A percentile compares a stretch with the other conserved stretches of the same genome.
phyloP scores from a whole-genome alignment of 2,888 invertebrate species.

The Chironomus tentans region DNA sequence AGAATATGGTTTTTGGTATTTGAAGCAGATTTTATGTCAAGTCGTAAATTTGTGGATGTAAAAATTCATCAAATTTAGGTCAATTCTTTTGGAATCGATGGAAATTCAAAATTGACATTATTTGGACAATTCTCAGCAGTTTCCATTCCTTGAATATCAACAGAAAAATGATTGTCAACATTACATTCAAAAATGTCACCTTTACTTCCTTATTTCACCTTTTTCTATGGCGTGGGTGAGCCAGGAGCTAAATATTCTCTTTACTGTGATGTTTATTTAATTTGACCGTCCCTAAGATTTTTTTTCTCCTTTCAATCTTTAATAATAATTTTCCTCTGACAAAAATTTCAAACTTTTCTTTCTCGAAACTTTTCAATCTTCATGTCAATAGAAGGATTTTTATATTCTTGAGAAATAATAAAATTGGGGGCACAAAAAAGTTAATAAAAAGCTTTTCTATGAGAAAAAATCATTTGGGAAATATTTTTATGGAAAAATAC shows the following conservation, averaged over 20 bases:
- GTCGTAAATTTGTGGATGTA: no score
- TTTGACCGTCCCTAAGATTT: conserved; percentile 12
- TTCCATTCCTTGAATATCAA: neutral
- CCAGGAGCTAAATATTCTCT: no score
- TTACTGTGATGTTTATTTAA: conserved; percentile 14
- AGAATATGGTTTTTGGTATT: no score
- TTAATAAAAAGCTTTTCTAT: neutral
- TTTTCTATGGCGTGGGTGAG: no score
- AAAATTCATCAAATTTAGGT: no score
- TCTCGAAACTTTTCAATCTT: no score
- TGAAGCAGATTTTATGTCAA: no score
- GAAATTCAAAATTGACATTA: no score
- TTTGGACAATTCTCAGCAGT: no score
- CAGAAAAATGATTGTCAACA: neutral
- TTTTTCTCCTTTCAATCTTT: neutral
- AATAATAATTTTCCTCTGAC: neutral
- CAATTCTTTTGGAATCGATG: no score
- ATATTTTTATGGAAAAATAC: neutral
- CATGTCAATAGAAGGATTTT: no score
- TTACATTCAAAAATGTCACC: neutral
- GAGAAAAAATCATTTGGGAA: neutral
- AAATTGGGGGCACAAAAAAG: neutral
- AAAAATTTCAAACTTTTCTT: neutral
- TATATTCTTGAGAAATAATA: no score
- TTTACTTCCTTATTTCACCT: neutral